These are phyloP conservation scores for Caenorhabditis doughertyi DNA, from an alignment of 2,888 invertebrate species.

Conservation along the genomic window DNA sequence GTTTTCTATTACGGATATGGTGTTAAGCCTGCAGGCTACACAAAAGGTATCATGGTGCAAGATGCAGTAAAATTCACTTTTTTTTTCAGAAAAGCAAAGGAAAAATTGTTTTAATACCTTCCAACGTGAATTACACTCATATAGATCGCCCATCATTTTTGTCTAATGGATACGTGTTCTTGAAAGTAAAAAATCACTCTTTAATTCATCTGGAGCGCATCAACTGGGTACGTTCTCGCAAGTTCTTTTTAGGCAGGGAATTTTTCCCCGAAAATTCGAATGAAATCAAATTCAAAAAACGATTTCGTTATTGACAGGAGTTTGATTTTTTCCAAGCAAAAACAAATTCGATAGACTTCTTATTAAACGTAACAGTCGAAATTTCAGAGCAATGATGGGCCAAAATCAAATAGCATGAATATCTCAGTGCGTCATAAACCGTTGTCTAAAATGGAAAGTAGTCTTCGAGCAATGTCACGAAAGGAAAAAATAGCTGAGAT, in stretches of 20 bases:
- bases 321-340: too few species aligned
- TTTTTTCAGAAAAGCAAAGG: slow-evolving; percentile 51
- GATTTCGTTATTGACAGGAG: too few species aligned
- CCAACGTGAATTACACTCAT: slow-evolving; percentile 65
- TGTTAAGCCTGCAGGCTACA: slow-evolving; percentile 41
- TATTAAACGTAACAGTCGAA: too few species aligned
- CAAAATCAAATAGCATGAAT: background rate
- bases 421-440: background rate
- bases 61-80: background rate
- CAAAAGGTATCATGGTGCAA: slow-evolving; percentile 1
- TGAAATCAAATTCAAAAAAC: too few species aligned
- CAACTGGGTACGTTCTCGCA: slow-evolving; percentile 32
- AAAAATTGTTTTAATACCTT: slow-evolving; percentile 62
- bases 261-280: too few species aligned
- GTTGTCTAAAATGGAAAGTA: background rate
- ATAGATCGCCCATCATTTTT: slow-evolving; percentile 64
- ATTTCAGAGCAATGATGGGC: background rate
- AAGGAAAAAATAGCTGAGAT: background rate
- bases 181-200: slow-evolving; percentile 32
- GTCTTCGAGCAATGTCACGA: background rate
- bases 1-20: slow-evolving; percentile 58
- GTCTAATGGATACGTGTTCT: slow-evolving; percentile 27
- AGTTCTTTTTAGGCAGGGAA: too few species aligned
- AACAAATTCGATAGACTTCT: too few species aligned
- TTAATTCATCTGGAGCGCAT: slow-evolving; percentile 29